Conservation (phyloP, 2,888 invertebrate species). For the Tiphia femorata region DNA sequence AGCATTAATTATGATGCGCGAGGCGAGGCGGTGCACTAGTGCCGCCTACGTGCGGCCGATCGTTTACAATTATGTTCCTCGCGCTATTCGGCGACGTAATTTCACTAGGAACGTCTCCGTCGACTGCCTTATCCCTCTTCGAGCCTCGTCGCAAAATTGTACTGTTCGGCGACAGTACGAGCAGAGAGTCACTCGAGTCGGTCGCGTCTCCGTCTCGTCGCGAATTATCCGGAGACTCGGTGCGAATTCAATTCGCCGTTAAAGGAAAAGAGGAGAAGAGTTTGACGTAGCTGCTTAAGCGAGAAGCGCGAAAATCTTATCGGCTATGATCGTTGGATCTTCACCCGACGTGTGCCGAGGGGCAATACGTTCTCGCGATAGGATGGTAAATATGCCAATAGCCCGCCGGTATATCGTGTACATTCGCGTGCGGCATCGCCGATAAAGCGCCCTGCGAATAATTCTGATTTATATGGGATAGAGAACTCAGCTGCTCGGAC, state of each 20-base stretch:
- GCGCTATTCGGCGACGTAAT: conserved; percentile 44
- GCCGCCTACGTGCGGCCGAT: neutral
- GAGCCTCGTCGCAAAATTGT: neutral
- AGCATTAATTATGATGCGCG: conserved; percentile 61
- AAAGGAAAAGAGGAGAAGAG: too few relatives aligned
- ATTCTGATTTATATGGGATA: conserved; percentile 23
- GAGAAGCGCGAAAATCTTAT: too few relatives aligned
- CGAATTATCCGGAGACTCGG: neutral
- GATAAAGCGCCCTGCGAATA: conserved; percentile 10
- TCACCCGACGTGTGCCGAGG: too few relatives aligned
- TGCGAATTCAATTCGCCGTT: neutral
- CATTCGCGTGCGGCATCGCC: neutral
- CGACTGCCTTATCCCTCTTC: conserved; percentile 51
- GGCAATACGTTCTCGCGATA: conserved; percentile 1
- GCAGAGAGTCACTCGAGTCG: neutral
- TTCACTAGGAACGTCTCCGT: conserved; percentile 43
- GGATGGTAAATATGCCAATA: conserved; percentile 2
- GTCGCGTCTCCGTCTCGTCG: neutral
- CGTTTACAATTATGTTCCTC: conserved; percentile 10
- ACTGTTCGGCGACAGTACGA: neutral
- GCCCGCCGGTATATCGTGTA: conserved; percentile 1
- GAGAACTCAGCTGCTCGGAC: conserved; percentile 24
- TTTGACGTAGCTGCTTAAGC: too few relatives aligned
- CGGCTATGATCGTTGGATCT: too few relatives aligned
- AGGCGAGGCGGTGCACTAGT: conserved; percentile 29